phyloP scores from a whole-genome alignment of 2,113 vertebrate genomes.

The Phrynosoma platyrhinos region DNA sequence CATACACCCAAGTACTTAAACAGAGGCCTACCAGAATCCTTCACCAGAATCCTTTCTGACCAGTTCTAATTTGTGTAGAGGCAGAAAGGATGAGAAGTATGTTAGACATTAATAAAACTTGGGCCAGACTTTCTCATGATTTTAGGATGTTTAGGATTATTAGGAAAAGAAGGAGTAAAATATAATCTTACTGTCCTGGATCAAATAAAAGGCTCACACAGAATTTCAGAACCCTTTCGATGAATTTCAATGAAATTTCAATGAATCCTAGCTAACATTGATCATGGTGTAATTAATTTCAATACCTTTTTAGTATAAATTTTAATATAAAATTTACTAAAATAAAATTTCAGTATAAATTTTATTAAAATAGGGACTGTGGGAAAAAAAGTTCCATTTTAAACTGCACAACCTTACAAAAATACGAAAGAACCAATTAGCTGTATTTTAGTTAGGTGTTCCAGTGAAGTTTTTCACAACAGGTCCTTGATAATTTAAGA shows the following conservation, averaged over 20 bases:
- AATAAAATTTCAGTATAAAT: too few relatives aligned
- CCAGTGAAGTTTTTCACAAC: conserved; percentile 4
- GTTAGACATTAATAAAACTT: background rate
- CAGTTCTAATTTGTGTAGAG: background rate
- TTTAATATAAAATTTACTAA: too few relatives aligned
- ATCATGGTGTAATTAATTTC: too few relatives aligned
- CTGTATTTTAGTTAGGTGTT: background rate
- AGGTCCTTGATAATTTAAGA: background rate
- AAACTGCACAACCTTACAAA: too few relatives aligned
- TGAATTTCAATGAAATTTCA: background rate
- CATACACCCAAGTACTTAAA: background rate
- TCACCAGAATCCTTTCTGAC: background rate
- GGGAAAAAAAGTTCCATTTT: too few relatives aligned
- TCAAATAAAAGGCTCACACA: conserved; percentile 1
- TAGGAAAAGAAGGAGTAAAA: background rate
- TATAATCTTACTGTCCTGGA: background rate
- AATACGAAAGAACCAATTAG: too few relatives aligned
- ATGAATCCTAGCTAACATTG: background rate
- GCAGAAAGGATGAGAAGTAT: background rate
- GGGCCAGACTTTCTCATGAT: background rate
- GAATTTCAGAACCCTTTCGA: too few relatives aligned
- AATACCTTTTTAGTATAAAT: too few relatives aligned
- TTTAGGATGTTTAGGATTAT: background rate
- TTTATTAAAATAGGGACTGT: too few relatives aligned
- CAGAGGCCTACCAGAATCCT: background rate